A percentile compares a stretch with the other conserved stretches of the same genome.
Conservation (phyloP, 2,113 vertebrate species). For the Capreolus pygargus region DNA sequence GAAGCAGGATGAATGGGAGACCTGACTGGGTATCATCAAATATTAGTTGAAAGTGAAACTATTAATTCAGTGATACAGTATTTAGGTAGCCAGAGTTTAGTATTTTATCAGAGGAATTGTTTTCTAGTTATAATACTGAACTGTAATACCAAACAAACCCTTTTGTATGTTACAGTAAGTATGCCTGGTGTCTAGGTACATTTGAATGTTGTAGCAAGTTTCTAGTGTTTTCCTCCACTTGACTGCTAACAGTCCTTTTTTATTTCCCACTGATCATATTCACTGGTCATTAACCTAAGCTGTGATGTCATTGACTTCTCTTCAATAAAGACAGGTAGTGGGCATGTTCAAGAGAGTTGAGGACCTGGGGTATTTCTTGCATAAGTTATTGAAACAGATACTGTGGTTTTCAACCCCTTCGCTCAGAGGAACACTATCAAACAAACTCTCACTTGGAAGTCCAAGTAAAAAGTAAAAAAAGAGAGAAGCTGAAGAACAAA, state of each 20-base stretch:
- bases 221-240: not conserved
- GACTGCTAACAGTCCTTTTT: not conserved
- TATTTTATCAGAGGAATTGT: not conserved
- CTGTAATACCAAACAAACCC: not conserved
- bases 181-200: not conserved
- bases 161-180: not conserved
- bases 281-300: not conserved
- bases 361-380: not conserved
- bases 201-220: not conserved
- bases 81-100: not conserved
- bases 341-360: not conserved
- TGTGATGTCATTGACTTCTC: not conserved
- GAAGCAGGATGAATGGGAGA: not conserved
- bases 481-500: not conserved
- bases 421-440: not conserved
- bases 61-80: not conserved
- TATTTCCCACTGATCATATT: not conserved
- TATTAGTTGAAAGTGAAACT: not conserved
- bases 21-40: not conserved
- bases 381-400: not conserved
- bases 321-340: not conserved
- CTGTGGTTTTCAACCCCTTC: not conserved
- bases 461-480: not conserved
- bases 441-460: not conserved
- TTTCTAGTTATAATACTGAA: not conserved